Conservation (phyloP, 2,113 vertebrate species). For the Chloropsis cyanopogon region DNA sequence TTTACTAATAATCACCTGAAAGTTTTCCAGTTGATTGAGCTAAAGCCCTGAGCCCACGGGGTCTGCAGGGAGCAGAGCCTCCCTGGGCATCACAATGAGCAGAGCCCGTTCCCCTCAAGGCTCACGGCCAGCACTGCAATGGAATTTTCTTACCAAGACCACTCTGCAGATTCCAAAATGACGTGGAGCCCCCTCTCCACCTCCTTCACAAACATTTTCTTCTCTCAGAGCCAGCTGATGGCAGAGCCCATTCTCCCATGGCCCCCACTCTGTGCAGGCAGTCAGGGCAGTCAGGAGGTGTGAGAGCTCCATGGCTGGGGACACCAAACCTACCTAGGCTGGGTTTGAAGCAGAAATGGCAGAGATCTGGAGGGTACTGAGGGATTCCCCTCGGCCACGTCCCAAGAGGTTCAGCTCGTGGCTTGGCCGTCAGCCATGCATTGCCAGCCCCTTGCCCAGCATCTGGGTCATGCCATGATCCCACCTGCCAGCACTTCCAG, state of each 20-base stretch:
- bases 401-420: rapidly evolving
- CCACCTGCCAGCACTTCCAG: rapidly evolving
- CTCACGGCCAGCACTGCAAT: background rate
- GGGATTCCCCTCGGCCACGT: background rate
- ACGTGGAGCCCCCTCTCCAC: background rate
- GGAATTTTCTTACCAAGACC: slow-evolving; percentile 6
- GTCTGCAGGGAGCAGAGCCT: background rate
- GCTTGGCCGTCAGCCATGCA: background rate
- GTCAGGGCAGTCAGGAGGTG: background rate
- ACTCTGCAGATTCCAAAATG: background rate
- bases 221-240: background rate
- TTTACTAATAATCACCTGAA: background rate
- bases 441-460: background rate
- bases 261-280: rapidly evolving
- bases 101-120: background rate
- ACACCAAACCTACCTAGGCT: background rate
- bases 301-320: background rate
- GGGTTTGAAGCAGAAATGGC: background rate
- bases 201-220: background rate
- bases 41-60: rapidly evolving
- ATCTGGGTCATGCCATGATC: background rate
- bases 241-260: background rate
- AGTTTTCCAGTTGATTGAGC: slow-evolving; percentile 4
- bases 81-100: background rate
- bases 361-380: background rate